Evolutionary conservation across 2,888 invertebrate genomes (phyloP), one percentile per base, ranked within the genome.

Genomic region (Rhopalosiphum nymphaeae): DNA sequence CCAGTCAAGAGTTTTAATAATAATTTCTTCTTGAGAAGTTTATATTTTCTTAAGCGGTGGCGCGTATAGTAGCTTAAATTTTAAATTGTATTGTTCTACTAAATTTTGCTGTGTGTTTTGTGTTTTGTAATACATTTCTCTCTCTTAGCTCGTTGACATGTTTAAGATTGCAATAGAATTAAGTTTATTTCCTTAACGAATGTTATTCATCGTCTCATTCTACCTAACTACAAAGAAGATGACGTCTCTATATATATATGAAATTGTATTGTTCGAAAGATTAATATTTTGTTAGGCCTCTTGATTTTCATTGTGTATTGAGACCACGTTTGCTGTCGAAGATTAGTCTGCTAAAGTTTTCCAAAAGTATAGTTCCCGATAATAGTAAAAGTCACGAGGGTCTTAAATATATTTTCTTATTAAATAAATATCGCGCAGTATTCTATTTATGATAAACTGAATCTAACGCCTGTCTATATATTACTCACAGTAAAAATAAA

Each of bases 241-340:
- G 46, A 44, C 25, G 42, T 53, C 78, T 67, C 29, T 26, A 16
- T 44, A 53, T 53, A 91, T 36, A 91, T 44, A 84, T n/a, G 42
- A 84, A 91, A 84, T 91, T 29, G 49, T 29, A 26, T 91, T 84
- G 53, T 84, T 56, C 53, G 21, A 56, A 56, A 56, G 91, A 91
- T 56, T 56, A 49, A 91, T 90, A 90, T 90, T 90, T 90, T 84
- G 78, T 84, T 26, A 26, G 67, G 25, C 49, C 42, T 57, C 78
- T 91, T 91, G 78, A 36, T 78, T 53, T 91, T 42, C 91, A 78
- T 91, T 91, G 91, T 91, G 78, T 36, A 91, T 91, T 78, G 49
- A 78, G 78, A 53, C 91, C 91, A 56, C 56, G 84, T 84, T 44
- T 42, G 78, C 44, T 42, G 42, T 84, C 16, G 84, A 29, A 44